phyloP scores from a whole-genome alignment of 2,113 vertebrate genomes.

The Serilophus lunatus region DNA sequence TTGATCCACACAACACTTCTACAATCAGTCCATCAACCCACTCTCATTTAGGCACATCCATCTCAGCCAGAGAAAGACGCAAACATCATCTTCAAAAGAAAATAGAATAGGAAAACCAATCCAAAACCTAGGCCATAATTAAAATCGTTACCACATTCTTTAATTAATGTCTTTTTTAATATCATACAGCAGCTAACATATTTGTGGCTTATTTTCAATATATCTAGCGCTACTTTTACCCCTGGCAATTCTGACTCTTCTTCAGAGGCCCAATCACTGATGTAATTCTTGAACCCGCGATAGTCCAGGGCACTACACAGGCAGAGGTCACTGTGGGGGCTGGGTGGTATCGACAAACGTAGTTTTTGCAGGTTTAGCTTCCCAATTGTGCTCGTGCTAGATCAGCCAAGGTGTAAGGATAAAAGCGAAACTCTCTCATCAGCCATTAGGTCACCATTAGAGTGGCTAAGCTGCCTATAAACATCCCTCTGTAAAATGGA shows the following conservation, averaged over 20 bases:
- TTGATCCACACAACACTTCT: neutral
- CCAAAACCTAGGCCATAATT: neutral
- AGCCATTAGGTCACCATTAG: neutral
- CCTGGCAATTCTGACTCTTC: neutral
- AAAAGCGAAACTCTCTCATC: fast-evolving
- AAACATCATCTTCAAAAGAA: neutral
- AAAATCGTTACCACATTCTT: neutral
- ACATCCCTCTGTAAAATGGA: neutral
- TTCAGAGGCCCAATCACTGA: neutral
- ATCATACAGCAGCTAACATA: neutral
- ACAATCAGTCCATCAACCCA: neutral
- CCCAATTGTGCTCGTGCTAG: neutral
- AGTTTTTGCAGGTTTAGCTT: neutral
- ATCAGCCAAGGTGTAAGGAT: neutral
- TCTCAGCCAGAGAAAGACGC: neutral
- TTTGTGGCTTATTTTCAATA: neutral
- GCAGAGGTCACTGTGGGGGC: fast-evolving
- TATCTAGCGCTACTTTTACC: neutral
- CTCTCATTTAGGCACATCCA: fast-evolving
- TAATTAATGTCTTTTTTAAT: neutral
- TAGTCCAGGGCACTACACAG: neutral
- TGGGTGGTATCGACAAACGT: fast-evolving
- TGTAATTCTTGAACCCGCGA: fast-evolving
- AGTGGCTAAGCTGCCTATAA: neutral
- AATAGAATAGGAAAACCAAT: neutral